Evolutionary conservation across 2,888 invertebrate species (phyloP).

Genomic region (Ophion ventricosus): DNA sequence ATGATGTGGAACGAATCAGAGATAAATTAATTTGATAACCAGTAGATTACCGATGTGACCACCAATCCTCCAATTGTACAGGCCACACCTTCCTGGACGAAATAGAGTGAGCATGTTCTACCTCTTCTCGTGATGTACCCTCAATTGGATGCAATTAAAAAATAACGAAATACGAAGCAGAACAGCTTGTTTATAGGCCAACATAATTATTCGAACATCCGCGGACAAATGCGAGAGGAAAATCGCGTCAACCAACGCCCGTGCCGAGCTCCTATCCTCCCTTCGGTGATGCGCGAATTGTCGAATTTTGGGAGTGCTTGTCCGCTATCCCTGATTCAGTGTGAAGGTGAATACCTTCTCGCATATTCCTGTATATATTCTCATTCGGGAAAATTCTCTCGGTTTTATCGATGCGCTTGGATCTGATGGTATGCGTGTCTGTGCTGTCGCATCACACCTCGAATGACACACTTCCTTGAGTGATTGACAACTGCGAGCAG

Average conservation of each 20-base stretch:
- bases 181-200: conserved; percentile 58
- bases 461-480: conserved; percentile 38
- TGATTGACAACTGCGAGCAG: conserved; percentile 37
- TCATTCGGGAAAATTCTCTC: neutral
- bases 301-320: conserved; percentile 31
- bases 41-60: neutral
- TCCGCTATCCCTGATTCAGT: conserved; percentile 35
- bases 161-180: conserved; percentile 76
- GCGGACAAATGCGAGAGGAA: conserved; percentile 53
- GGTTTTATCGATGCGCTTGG: conserved; percentile 20
- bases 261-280: neutral
- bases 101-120: conserved; percentile 48
- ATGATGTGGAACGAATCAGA: no score
- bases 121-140: conserved; percentile 78
- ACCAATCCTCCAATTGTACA: conserved; percentile 26
- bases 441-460: conserved; percentile 22
- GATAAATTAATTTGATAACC: no score
- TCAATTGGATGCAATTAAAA: conserved; percentile 80
- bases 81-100: neutral
- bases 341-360: neutral
- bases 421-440: conserved; percentile 44
- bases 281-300: conserved; percentile 1
- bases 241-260: conserved; percentile 58
- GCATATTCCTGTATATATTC: conserved; percentile 47
- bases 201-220: conserved; percentile 73